Evolutionary conservation across 2,113 vertebrate species (phyloP).

Genomic region (Erythrolamprus reginae): DNA sequence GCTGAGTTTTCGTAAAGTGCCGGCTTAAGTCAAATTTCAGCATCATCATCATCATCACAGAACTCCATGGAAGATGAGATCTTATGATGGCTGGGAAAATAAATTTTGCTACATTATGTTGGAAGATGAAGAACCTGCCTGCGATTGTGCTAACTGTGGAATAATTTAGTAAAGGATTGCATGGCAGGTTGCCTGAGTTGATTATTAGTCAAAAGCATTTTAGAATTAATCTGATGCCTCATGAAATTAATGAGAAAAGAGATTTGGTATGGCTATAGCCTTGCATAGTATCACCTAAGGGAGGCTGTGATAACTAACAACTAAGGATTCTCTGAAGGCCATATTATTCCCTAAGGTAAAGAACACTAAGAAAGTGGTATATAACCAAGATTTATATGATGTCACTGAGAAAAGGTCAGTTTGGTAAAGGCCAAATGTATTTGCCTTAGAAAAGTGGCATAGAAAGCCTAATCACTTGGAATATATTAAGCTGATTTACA

Average conservation of each 20-base stretch:
- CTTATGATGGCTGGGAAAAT: not conserved
- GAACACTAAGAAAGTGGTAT: slow-evolving; percentile 19
- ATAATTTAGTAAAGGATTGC: not conserved
- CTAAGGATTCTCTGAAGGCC: slow-evolving; percentile 32
- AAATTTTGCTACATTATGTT: slow-evolving; percentile 39
- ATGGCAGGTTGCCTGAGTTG: not conserved
- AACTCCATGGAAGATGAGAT: not conserved
- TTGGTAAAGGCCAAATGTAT: not conserved
- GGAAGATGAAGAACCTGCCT: not conserved
- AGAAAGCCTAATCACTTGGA: slow-evolving; percentile 14
- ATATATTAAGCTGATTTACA: not conserved
- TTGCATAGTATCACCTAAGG: slow-evolving; percentile 40
- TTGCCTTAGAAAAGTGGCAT: not conserved
- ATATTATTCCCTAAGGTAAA: slow-evolving; percentile 18
- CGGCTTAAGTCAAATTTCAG: not conserved
- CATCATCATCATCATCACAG: not conserved
- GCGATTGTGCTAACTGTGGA: not conserved
- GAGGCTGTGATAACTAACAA: slow-evolving; percentile 29
- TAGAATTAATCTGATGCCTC: not conserved
- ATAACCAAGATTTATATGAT: slow-evolving; percentile 42
- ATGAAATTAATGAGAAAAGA: not conserved
- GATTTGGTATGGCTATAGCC: slow-evolving; percentile 31
- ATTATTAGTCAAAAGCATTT: not conserved
- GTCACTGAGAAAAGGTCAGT: slow-evolving; percentile 31
- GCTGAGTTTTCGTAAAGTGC: not conserved